Conservation (phyloP, 2,113 vertebrate species). For the Hiodon tergisus region DNA sequence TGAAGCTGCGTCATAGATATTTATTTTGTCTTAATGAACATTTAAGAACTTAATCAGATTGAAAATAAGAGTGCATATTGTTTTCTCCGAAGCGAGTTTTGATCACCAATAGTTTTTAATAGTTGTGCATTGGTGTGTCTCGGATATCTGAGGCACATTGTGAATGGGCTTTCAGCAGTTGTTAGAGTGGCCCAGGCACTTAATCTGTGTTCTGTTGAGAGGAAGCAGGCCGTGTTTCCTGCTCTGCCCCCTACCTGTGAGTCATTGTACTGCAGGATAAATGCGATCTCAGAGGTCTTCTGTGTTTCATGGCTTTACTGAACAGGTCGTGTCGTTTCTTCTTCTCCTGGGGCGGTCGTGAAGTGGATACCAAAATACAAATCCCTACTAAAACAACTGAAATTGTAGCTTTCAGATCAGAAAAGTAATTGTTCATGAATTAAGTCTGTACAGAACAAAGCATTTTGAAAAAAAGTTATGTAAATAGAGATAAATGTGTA, state of each 20-base stretch:
- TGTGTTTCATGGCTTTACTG: too few relatives aligned
- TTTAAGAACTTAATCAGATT: conserved; percentile 3
- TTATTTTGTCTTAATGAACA: conserved; percentile 40
- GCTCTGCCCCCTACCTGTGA: too few relatives aligned
- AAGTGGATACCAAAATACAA: conserved; percentile 25
- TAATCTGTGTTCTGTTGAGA: too few relatives aligned
- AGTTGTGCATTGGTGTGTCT: too few relatives aligned
- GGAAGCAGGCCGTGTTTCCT: too few relatives aligned
- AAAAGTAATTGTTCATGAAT: conserved; percentile 48
- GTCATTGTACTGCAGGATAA: too few relatives aligned
- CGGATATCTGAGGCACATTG: too few relatives aligned
- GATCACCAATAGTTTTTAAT: too few relatives aligned
- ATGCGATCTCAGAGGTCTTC: neutral
- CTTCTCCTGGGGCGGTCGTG: conserved; percentile 11
- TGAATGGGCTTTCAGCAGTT: too few relatives aligned
- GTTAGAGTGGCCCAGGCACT: too few relatives aligned
- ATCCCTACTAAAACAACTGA: conserved; percentile 29
- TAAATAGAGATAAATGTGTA: conserved; percentile 70
- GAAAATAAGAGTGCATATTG: neutral
- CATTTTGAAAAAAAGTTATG: conserved; percentile 60
- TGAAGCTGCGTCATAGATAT: conserved; percentile 35
- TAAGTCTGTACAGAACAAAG: conserved; percentile 61
- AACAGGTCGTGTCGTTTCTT: neutral
- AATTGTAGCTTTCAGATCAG: conserved; percentile 41
- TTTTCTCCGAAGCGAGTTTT: neutral